A percentile compares a stretch with the other conserved stretches of the same genome.
Conservation (phyloP, 2,797 vertebrate genomes). For the Eospalax fontanierii region DNA sequence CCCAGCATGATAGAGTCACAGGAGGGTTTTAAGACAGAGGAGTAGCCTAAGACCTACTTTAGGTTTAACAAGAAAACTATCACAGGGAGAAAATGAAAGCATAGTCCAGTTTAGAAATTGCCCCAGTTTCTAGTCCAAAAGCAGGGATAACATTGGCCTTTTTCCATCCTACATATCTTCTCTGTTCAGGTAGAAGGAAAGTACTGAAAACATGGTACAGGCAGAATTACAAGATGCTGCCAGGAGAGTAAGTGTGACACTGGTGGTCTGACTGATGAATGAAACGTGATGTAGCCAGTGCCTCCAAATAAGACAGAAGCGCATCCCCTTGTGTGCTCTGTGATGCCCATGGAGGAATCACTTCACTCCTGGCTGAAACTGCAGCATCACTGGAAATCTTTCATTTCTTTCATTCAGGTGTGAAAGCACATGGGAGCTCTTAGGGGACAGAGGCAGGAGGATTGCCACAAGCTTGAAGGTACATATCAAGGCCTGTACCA, state of each 20-base stretch:
- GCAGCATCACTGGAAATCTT: neutral
- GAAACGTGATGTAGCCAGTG: neutral
- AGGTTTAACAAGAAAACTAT: neutral
- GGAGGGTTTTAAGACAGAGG: neutral
- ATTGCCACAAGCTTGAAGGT: neutral
- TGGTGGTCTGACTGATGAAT: slow-evolving; percentile 14
- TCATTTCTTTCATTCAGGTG: neutral
- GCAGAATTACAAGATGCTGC: neutral
- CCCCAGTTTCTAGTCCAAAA: neutral
- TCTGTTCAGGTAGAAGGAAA: slow-evolving; percentile 23
- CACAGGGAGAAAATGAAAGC: neutral
- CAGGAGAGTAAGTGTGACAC: neutral
- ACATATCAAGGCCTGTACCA: neutral
- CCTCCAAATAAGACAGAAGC: neutral
- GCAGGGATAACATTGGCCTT: neutral
- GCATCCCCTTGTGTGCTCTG: neutral
- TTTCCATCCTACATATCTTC: neutral
- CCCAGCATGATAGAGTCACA: neutral
- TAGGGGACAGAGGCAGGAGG: neutral
- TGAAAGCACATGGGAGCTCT: neutral
- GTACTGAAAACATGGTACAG: neutral
- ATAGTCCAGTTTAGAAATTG: slow-evolving; percentile 28
- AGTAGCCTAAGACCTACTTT: neutral
- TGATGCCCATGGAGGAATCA: neutral
- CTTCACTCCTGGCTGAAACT: slow-evolving; percentile 26